Percentiles rank a stretch among this genome's conserved stretches.
phyloP scores from a whole-genome alignment of 2,113 vertebrate genomes.

The Puntigrus tetrazona region DNA sequence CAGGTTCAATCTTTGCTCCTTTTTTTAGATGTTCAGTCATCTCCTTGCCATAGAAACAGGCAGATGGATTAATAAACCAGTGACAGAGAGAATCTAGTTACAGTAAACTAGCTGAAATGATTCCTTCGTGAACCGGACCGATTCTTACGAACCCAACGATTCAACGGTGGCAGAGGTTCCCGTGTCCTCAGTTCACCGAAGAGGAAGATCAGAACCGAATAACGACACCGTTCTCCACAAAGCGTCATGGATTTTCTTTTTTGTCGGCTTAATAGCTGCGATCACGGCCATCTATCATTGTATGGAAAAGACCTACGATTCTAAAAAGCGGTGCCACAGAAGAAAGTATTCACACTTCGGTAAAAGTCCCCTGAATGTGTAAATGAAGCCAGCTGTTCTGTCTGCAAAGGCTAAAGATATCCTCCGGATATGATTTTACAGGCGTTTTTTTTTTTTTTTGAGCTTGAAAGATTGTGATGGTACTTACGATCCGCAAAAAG shows the following conservation, averaged over 20 bases:
- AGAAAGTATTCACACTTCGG: neutral
- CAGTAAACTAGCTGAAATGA: too few species aligned
- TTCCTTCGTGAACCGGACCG: neutral
- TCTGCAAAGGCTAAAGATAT: constrained; percentile 10
- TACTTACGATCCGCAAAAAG: constrained; percentile 28
- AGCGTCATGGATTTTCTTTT: neutral
- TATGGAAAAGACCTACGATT: neutral
- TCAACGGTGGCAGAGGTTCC: neutral
- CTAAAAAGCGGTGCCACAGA: neutral
- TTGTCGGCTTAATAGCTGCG: neutral
- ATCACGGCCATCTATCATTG: neutral
- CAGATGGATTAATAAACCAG: too few species aligned
- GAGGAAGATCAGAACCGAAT: neutral
- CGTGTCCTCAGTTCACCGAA: neutral
- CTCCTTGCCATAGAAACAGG: too few species aligned
- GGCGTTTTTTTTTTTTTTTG: constrained; percentile 1
- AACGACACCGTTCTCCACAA: neutral
- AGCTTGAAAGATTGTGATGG: constrained; percentile 3
- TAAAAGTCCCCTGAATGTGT: neutral
- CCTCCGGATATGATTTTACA: constrained; percentile 3
- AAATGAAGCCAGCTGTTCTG: constrained; percentile 25
- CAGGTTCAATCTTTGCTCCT: too few species aligned
- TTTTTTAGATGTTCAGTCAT: too few species aligned
- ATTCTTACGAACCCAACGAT: neutral
- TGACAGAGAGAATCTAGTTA: too few species aligned